Evolutionary conservation across 2,113 vertebrate species (phyloP).

Genomic region (Brachirus orientalis): DNA sequence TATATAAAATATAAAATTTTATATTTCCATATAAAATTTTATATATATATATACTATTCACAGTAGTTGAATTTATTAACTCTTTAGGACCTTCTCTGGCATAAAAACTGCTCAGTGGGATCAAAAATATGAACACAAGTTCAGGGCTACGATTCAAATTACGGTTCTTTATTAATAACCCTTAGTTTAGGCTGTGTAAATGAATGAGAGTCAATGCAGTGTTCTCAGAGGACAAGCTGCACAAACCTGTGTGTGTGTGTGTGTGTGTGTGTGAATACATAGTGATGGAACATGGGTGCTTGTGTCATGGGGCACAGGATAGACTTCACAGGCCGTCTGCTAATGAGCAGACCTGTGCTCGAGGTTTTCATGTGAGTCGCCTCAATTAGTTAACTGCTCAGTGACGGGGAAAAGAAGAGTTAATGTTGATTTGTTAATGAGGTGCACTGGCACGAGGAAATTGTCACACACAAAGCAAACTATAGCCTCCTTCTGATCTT

Average conservation of each 20-base stretch:
- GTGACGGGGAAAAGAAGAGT: constrained; percentile 46
- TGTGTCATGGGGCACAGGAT: constrained; percentile 22
- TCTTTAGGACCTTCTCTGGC: too few species aligned
- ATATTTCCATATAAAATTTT: too few species aligned
- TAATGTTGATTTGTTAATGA: constrained; percentile 58
- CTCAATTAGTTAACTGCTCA: constrained; percentile 54
- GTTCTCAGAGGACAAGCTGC: too few species aligned
- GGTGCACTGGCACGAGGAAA: constrained; percentile 31
- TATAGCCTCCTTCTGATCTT: background rate
- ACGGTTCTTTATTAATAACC: too few species aligned
- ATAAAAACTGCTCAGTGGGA: too few species aligned
- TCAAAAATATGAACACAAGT: too few species aligned
- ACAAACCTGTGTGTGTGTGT: background rate
- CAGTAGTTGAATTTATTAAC: too few species aligned
- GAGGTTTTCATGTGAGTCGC: constrained; percentile 22
- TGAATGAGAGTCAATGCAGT: too few species aligned
- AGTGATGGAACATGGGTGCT: constrained; percentile 26
- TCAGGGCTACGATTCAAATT: too few species aligned
- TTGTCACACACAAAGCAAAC: constrained; percentile 13
- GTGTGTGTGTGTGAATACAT: background rate
- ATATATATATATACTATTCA: constrained; percentile 19
- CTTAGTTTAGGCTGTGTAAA: too few species aligned
- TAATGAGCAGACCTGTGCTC: constrained; percentile 64
- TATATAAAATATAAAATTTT: too few species aligned
- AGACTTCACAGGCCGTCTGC: constrained; percentile 1